A percentile compares a stretch with the other conserved stretches of the same genome.
Conservation (phyloP, 2,797 vertebrate species). For the Catharus ustulatus region DNA sequence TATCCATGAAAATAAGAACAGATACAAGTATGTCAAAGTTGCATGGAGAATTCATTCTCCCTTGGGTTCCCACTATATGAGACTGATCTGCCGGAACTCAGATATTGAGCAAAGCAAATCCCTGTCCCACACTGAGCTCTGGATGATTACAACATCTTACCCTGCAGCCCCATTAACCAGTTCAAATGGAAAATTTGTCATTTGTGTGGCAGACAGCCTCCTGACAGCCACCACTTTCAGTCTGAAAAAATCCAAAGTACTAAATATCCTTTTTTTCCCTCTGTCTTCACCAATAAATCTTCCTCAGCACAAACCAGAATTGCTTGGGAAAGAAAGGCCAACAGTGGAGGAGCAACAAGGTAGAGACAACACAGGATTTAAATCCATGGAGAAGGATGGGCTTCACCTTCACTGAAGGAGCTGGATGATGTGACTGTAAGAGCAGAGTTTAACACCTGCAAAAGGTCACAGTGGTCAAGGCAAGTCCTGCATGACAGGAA, state of each 20-base stretch:
- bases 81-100: background rate
- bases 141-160: background rate
- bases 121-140: background rate
- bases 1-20: constrained; percentile 11
- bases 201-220: background rate
- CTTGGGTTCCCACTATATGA: background rate
- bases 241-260: background rate
- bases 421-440: background rate
- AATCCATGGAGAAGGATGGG: background rate
- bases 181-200: background rate
- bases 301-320: background rate
- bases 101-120: background rate
- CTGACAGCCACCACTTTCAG: background rate
- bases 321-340: background rate
- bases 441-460: background rate
- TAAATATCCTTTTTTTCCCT: background rate
- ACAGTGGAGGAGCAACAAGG: background rate
- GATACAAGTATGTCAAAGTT: background rate
- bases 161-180: background rate
- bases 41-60: background rate
- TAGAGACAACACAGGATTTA: background rate
- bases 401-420: background rate
- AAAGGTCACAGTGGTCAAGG: background rate
- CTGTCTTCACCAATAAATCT: constrained; percentile 1
- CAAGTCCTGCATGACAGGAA: background rate